Base-by-base conservation (phyloP, 2,113 vertebrate species). In the Asarcornis scutulata region DNA sequence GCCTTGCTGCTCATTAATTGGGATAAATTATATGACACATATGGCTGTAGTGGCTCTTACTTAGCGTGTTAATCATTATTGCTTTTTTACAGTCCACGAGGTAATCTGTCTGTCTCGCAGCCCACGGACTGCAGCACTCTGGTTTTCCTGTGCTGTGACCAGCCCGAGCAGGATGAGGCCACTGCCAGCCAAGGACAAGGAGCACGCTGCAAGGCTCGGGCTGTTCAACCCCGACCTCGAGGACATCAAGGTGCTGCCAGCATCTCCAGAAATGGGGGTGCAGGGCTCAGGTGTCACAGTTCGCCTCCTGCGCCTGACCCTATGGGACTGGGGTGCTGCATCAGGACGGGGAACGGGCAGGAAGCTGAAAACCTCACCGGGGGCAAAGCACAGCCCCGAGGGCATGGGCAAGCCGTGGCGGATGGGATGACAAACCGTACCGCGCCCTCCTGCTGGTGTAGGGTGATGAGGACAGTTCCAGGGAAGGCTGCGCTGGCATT, bases 401-500 rank as follows among this genome's bases (percentile, higher is more conserved):
- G 50, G 50, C 50, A 25, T 13, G 50, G 50, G 23, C 50, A 25
- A 52, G 50, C 50, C 23, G 7, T 10, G 23, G 23, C 50, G 13
- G 50, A 52, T 25, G 50, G 50, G 50, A 52, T 25, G 50, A 52
- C 50, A 25, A 52, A 25, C 23, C 23, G 50, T 23, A 50, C 50
- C 50, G 50, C 50, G 11, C 50, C 50, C 50, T 50, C 50, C 50
- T 13, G 50, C 50, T 0, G 36, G 46, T 3, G 23, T 11, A 0
- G 14, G 55, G 1, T 3, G 8, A 27, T 7, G 1, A 3, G 36
- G 20, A 5, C 3, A 22, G 62, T 53, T 22, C 48, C 0, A 2
- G 1, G 31, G 62, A 68, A 56, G 42, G 27, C 9, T 2, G 11
- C 3, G 60, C 21, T 0, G 2, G 1, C 6, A 0, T 52, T 11